A percentile compares a stretch with the other conserved stretches of the same genome.
phyloP scores from a whole-genome alignment of 30 jellyfish, hydroid and myxozoan species.

The Mastigias papua region DNA sequence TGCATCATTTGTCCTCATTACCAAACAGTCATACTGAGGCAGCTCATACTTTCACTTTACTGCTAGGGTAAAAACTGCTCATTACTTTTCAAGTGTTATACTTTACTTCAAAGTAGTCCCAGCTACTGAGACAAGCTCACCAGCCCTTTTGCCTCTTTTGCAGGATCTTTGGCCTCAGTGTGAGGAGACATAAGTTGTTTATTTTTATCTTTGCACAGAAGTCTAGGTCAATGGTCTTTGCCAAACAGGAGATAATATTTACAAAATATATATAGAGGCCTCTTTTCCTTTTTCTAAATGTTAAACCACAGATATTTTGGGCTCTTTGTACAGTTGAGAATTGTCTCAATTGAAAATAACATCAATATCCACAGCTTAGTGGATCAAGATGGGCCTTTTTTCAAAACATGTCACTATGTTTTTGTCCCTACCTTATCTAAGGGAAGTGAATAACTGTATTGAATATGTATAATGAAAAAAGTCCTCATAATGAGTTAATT shows the following conservation, averaged over 20 bases:
- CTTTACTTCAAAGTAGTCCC: too few relatives aligned
- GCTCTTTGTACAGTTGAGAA: slow-evolving; percentile 5
- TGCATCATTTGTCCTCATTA: too few relatives aligned
- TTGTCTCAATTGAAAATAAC: not conserved
- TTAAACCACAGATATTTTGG: not conserved
- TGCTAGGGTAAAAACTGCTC: too few relatives aligned
- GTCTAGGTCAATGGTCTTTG: not conserved
- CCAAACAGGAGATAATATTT: not conserved
- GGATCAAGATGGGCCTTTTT: not conserved
- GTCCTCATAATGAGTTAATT: not conserved
- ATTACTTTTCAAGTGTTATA: too few relatives aligned
- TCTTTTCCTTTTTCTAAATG: not conserved
- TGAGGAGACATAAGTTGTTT: not conserved
- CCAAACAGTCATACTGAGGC: too few relatives aligned
- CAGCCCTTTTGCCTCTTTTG: not conserved
- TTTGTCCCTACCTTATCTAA: not conserved
- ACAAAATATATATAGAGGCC: not conserved
- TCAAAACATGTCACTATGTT: not conserved
- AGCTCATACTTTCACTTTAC: too few relatives aligned
- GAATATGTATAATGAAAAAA: too few relatives aligned
- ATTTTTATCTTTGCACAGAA: not conserved
- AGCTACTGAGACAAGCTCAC: too few relatives aligned
- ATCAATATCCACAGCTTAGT: not conserved
- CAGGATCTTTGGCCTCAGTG: not conserved
- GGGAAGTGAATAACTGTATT: not conserved